Conservation (phyloP, 2,888 invertebrate genomes). For the Hedya salicella region DNA sequence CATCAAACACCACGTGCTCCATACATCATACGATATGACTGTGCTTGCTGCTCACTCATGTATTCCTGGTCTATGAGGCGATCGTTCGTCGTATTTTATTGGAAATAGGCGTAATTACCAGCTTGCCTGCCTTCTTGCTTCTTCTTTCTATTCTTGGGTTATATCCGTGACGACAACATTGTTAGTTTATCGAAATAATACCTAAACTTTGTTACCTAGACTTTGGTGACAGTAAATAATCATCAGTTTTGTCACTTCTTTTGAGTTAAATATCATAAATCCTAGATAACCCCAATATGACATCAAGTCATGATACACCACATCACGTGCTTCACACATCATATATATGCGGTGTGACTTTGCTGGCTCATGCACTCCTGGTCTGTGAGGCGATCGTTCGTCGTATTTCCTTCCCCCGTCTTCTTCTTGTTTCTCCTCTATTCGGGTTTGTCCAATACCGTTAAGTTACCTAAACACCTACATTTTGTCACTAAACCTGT, state of each 20-base stretch:
- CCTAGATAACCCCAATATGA: constrained; percentile 84
- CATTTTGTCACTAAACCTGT: too few relatives aligned
- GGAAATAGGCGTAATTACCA: neutral
- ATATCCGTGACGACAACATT: too few relatives aligned
- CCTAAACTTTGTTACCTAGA: too few relatives aligned
- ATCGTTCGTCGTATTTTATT: neutral
- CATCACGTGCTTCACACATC: constrained; percentile 68
- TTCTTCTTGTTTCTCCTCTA: too few relatives aligned
- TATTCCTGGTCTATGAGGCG: constrained; percentile 26
- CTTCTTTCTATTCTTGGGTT: too few relatives aligned
- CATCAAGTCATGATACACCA: constrained; percentile 84
- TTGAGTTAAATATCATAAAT: too few relatives aligned
- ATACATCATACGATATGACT: constrained; percentile 50
- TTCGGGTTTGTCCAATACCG: too few relatives aligned
- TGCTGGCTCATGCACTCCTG: constrained; percentile 17
- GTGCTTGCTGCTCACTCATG: constrained; percentile 1
- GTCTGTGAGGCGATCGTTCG: constrained; percentile 19
- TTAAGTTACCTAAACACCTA: too few relatives aligned
- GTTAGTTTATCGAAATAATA: too few relatives aligned
- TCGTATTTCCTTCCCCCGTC: too few relatives aligned
- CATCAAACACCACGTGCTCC: constrained; percentile 78
- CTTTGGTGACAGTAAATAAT: too few relatives aligned
- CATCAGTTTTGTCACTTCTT: too few relatives aligned
- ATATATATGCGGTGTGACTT: constrained; percentile 37
- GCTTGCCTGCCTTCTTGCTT: neutral